phyloP scores from a whole-genome alignment of 37 sponge, comb jelly and placozoan genomes.

The Oscarella lobularis region DNA sequence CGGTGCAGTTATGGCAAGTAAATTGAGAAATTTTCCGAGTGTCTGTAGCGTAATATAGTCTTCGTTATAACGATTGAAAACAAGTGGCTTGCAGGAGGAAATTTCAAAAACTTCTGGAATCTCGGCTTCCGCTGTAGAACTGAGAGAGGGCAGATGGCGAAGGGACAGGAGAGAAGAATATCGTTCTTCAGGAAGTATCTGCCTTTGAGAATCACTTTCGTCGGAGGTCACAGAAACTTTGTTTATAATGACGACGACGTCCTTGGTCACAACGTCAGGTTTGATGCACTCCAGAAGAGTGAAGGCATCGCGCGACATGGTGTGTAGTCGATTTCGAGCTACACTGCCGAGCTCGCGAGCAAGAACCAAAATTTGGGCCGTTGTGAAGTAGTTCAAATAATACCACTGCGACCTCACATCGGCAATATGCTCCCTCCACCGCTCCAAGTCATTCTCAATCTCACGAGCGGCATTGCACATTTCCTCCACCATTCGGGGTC shows the following conservation, averaged over 20 bases:
- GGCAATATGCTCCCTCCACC: not conserved
- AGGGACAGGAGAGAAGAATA: too few relatives aligned
- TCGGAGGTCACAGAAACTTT: too few relatives aligned
- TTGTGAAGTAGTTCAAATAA: slow-evolving; percentile 1
- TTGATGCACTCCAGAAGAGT: not conserved
- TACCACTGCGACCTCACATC: not conserved
- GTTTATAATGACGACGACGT: too few relatives aligned
- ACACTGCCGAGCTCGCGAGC: not conserved
- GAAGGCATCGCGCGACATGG: not conserved
- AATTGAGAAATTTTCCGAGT: not conserved
- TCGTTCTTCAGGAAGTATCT: too few relatives aligned
- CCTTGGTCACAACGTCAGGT: not conserved
- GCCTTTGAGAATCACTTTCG: too few relatives aligned
- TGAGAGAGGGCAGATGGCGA: too few relatives aligned
- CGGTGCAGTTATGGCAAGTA: not conserved
- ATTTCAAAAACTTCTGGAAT: too few relatives aligned
- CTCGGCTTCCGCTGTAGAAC: too few relatives aligned
- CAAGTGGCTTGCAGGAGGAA: too few relatives aligned
- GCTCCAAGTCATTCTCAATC: not conserved
- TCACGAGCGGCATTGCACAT: not conserved
- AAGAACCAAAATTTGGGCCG: not conserved
- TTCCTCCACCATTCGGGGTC: not conserved
- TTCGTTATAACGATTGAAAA: too few relatives aligned
- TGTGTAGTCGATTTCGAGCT: not conserved
- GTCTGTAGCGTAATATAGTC: not conserved